phyloP scores from a whole-genome alignment of 2,797 vertebrate species.

The Dermochelys coriacea region DNA sequence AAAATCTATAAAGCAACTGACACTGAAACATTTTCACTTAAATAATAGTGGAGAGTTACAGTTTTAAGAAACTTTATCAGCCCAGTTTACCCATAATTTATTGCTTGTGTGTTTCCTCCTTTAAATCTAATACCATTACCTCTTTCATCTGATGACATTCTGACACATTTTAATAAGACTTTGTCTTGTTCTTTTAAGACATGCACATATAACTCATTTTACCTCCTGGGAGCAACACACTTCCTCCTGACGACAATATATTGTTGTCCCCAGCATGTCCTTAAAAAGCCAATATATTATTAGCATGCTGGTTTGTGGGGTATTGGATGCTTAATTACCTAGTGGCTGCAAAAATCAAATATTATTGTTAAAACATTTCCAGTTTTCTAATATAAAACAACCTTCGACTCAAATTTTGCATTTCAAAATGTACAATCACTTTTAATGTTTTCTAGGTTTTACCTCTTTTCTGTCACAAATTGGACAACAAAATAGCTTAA shows the following conservation, averaged over 20 bases:
- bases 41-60: neutral
- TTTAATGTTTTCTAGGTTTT: neutral
- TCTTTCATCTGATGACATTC: constrained; percentile 1
- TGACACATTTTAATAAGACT: constrained; percentile 14
- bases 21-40: neutral
- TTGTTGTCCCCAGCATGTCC: neutral
- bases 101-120: neutral
- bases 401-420: neutral
- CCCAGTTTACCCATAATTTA: neutral
- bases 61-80: neutral
- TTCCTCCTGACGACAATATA: neutral
- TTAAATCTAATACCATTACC: neutral
- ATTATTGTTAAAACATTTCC: neutral
- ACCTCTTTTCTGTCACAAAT: neutral
- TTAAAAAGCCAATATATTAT: neutral
- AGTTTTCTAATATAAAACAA: neutral
- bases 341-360: neutral
- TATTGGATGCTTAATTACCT: neutral
- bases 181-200: neutral
- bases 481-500: neutral
- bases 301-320: neutral
- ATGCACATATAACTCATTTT: constrained; percentile 13
- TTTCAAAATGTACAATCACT: neutral
- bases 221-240: neutral
- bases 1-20: neutral